Conservation (phyloP, 53 echinoderm and acorn worm genomes). For the Paelopatides confundens region DNA sequence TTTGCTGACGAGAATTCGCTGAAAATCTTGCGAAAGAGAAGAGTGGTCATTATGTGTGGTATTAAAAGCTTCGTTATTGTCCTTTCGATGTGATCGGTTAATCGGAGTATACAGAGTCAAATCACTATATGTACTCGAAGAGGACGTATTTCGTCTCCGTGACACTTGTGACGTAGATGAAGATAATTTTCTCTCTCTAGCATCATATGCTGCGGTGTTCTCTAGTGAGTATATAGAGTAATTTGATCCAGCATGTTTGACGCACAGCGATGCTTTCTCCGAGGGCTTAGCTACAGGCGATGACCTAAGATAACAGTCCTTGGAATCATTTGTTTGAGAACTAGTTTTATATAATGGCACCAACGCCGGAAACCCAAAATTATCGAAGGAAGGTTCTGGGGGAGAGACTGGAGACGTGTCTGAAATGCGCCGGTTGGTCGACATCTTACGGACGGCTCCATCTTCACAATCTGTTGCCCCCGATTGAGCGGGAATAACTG, state of each 20-base stretch:
- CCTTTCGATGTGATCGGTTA: neutral
- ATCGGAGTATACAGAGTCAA: neutral
- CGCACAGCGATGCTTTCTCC: neutral
- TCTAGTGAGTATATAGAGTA: neutral
- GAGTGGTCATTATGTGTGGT: neutral
- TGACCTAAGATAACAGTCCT: neutral
- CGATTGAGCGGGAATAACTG: slow-evolving; percentile 8
- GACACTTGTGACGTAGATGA: neutral
- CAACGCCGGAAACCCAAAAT: slow-evolving; percentile 13
- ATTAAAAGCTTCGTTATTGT: neutral
- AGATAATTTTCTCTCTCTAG: neutral
- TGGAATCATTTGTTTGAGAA: neutral
- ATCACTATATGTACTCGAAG: neutral
- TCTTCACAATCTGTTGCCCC: slow-evolving; percentile 26
- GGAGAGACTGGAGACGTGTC: slow-evolving; percentile 7
- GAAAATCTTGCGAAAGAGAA: slow-evolving; percentile 41
- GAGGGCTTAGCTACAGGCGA: neutral
- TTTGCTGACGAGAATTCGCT: slow-evolving; percentile 71
- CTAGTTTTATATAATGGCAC: neutral
- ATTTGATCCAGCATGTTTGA: neutral
- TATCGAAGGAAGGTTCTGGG: neutral
- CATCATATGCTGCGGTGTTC: neutral
- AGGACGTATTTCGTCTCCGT: neutral
- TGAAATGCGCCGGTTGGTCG: slow-evolving; percentile 4
- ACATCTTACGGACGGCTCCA: slow-evolving; percentile 42